phyloP scores from a whole-genome alignment of 2,113 vertebrate genomes.

The Penelope pileata region DNA sequence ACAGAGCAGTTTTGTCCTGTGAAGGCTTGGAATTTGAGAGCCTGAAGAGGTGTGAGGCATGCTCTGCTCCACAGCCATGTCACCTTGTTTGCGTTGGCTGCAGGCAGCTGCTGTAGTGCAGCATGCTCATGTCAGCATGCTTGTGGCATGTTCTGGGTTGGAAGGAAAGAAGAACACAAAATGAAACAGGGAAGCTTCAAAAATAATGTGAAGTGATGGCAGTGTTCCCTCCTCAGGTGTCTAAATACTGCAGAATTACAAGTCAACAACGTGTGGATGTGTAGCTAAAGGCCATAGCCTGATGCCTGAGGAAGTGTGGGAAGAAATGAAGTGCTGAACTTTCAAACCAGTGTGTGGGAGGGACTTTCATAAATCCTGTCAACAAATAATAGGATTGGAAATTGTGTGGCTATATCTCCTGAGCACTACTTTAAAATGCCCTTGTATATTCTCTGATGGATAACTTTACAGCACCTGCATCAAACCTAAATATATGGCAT shows the following conservation, averaged over 20 bases:
- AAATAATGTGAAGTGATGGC: not conserved
- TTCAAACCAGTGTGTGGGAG: not conserved
- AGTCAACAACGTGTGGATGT: not conserved
- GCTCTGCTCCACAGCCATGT: not conserved
- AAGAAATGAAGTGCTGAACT: not conserved
- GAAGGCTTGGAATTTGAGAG: not conserved
- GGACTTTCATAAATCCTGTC: not conserved
- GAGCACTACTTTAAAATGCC: not conserved
- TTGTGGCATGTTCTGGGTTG: not conserved
- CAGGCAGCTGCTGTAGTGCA: not conserved
- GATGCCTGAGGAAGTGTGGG: not conserved
- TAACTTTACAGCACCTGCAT: not conserved
- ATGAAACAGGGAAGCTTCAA: not conserved
- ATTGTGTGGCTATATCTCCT: not conserved
- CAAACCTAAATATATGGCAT: not conserved
- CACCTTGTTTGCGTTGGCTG: not conserved
- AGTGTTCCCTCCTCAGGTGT: not conserved
- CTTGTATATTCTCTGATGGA: not conserved
- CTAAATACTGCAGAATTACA: not conserved
- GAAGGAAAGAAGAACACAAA: not conserved
- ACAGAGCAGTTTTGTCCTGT: not conserved
- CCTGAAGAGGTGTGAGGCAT: not conserved
- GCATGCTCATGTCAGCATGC: not conserved
- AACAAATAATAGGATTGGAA: not conserved
- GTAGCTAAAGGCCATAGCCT: not conserved